Evolutionary conservation across 35 echinoderm and acorn worm species (phyloP).

Genomic region (Acanthaster planci): DNA sequence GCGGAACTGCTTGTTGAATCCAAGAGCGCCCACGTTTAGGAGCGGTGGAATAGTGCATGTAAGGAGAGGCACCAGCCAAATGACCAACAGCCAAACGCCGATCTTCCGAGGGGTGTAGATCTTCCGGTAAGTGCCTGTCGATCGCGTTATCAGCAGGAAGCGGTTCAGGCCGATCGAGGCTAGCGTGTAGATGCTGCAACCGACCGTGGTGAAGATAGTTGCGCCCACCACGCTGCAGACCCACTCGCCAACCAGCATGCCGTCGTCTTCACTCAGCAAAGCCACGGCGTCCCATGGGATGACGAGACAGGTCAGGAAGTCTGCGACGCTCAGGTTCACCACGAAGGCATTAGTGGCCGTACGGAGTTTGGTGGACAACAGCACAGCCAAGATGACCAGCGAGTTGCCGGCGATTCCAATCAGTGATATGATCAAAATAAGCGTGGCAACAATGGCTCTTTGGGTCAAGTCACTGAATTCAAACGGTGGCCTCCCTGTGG

Average conservation of each 20-base stretch:
- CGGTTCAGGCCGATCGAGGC: conserved; percentile 12
- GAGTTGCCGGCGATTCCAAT: conserved; percentile 52
- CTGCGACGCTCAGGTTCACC: conserved; percentile 89
- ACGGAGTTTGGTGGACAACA: conserved; percentile 64
- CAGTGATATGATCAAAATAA: conserved; percentile 42
- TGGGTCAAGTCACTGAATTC: conserved; percentile 51
- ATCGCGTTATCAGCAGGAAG: neutral
- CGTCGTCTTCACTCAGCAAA: conserved; percentile 37
- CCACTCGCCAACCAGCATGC: neutral
- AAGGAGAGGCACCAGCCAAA: neutral
- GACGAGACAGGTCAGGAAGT: conserved; percentile 68
- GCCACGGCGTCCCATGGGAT: conserved; percentile 79
- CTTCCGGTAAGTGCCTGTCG: neutral
- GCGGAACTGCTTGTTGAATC: neutral
- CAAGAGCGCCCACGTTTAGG: neutral
- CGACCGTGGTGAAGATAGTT: neutral
- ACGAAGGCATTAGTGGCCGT: conserved; percentile 93
- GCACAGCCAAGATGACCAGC: conserved; percentile 46
- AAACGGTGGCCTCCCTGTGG: neutral
- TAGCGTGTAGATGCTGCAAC: conserved; percentile 10
- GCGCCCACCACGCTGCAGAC: neutral
- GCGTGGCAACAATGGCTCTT: conserved; percentile 41
- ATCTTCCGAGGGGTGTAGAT: neutral
- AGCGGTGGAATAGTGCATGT: neutral
- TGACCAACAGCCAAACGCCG: neutral